A percentile compares a stretch with the other conserved stretches of the same genome.
These are phyloP conservation scores for Chaenocephalus aceratus DNA, from an alignment of 2,113 vertebrate genomes.

Conservation along the genomic window DNA sequence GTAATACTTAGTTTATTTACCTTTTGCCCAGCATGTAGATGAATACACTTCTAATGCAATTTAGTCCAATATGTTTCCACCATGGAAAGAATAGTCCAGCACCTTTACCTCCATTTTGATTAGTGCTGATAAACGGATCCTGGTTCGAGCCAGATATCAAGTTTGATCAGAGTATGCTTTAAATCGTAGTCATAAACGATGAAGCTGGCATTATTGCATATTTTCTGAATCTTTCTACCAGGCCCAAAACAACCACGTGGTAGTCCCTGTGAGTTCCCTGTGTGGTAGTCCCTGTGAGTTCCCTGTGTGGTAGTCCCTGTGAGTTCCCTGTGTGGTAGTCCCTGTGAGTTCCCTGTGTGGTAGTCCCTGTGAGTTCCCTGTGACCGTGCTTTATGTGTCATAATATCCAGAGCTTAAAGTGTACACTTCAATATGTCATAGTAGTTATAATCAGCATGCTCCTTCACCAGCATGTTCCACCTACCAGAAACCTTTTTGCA, in stretches of 20 bases:
- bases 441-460: not conserved
- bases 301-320: not conserved
- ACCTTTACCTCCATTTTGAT: not conserved
- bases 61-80: no score
- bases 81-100: no score
- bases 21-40: no score
- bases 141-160: not conserved
- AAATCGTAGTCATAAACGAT: not conserved
- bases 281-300: no score
- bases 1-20: no score
- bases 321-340: not conserved
- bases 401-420: not conserved
- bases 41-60: conserved; percentile 1
- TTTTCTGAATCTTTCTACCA: not conserved
- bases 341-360: not conserved
- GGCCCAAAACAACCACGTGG: not conserved
- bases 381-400: not conserved
- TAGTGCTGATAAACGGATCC: not conserved
- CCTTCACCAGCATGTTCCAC: not conserved
- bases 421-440: not conserved
- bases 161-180: not conserved
- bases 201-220: not conserved
- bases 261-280: not conserved
- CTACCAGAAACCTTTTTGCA: conserved; percentile 11
- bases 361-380: no score